Base-by-base conservation (phyloP, 2,113 vertebrate genomes). In the Prochilodus magdalenae region DNA sequence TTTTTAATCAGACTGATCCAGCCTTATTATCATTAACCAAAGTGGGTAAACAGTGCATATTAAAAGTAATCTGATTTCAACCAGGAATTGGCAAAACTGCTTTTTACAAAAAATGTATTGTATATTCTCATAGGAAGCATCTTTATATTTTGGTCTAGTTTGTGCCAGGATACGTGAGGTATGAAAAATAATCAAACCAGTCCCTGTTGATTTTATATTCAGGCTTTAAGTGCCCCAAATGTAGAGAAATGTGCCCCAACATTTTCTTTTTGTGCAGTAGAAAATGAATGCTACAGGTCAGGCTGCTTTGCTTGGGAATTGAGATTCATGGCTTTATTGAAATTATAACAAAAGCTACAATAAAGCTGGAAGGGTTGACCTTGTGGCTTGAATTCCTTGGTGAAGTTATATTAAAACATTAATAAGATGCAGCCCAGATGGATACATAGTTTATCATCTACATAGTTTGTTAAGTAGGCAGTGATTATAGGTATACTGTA, bases 311-410 rank as follows among this genome's bases (percentile, higher is more conserved):
- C 63, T 55, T 67, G 20, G 30, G 29, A 53, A 55, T 26, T 20
- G 47, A 44, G 40, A 10, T 27, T 70, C 26, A 70, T 70, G 49
- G 65, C 16, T 55, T 79, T 53, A 77, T 14, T 78, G 49, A 69
- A 33, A 78, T 69, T 53, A 3, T 57, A 78, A 40, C 65, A 40
- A 47, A 44, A 70, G 16, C 10, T 22, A 49, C n/a, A 60, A 26
- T 57, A 30, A 65, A 65, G 40, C 26, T 49, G 14, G 26, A 29
- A n/a, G 15, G 10, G n/a, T 29, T 75, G 33, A 16, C 44, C 40
- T 40, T 60, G 18, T 14, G 53, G 11, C 16, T 22, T 33, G 22
- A 60, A 79, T 22, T 29, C n/a, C 22, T 78, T 78, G 12, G 44
- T 66, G 62, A 65, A 67, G 30, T 29, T 36, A 14, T 13, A 33